Evolutionary conservation across 2,797 vertebrate genomes (phyloP).

Genomic region (Sorex maritimensis): DNA sequence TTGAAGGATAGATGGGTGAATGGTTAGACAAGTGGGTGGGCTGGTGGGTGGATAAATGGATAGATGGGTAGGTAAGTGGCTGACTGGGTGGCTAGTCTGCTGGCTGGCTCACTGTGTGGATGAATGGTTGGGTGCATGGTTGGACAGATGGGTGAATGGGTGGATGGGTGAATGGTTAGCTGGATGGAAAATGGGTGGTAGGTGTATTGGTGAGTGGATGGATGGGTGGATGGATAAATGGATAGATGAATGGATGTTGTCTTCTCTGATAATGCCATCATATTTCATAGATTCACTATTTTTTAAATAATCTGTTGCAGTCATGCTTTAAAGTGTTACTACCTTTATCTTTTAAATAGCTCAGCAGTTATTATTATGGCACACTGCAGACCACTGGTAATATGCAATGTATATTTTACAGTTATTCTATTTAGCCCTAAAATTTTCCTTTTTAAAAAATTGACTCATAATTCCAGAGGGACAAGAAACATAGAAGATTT

Average conservation of each 20-base stretch:
- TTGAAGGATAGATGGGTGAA: too few relatives aligned
- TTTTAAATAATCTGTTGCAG: constrained; percentile 12
- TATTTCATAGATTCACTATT: not conserved
- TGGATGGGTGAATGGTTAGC: too few relatives aligned
- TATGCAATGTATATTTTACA: not conserved
- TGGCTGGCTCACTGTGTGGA: too few relatives aligned
- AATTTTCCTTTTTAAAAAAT: constrained; percentile 23
- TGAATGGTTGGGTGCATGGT: too few relatives aligned
- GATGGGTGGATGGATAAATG: not conserved
- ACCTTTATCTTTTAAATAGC: constrained; percentile 47
- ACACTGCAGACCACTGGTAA: not conserved
- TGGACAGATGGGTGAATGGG: too few relatives aligned
- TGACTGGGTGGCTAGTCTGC: too few relatives aligned
- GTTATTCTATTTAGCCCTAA: constrained; percentile 37
- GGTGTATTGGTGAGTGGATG: too few relatives aligned
- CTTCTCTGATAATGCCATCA: constrained; percentile 8
- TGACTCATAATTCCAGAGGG: not conserved
- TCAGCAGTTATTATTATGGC: not conserved
- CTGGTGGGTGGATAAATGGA: too few relatives aligned
- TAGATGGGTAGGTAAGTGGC: too few relatives aligned
- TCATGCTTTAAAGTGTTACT: not conserved
- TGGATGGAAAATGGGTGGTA: too few relatives aligned
- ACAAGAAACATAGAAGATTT: not conserved
- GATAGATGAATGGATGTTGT: constrained; percentile 31
- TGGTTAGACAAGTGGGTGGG: too few relatives aligned